These are phyloP conservation scores for Empidonax alnorum DNA, from an alignment of 2,113 vertebrate genomes.

Conservation along the genomic window DNA sequence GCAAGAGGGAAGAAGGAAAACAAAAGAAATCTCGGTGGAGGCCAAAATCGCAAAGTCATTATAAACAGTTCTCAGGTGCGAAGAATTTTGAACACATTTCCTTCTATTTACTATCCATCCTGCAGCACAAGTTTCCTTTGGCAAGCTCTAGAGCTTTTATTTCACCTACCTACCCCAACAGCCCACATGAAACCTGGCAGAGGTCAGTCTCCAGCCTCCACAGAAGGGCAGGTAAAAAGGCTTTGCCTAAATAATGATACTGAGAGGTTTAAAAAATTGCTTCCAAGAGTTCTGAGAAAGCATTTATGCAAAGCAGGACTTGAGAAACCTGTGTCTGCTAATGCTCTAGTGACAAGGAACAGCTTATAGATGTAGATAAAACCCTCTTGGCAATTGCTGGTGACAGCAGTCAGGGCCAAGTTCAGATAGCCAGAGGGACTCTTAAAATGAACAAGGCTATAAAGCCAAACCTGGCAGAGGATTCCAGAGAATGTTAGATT, in stretches of 20 bases:
- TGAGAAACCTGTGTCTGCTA: background rate
- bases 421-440: background rate
- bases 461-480: background rate
- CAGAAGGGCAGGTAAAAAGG: background rate
- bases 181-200: background rate
- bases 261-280: background rate
- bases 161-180: background rate
- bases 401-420: background rate
- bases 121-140: background rate
- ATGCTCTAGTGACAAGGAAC: background rate
- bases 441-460: background rate
- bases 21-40: background rate
- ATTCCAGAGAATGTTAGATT: background rate
- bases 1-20: background rate
- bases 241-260: background rate
- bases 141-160: background rate
- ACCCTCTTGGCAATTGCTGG: background rate
- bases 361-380: background rate
- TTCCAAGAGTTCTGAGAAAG: constrained; percentile 12
- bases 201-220: background rate
- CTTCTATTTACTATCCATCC: background rate
- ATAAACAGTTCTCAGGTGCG: background rate
- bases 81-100: background rate
- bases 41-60: background rate
- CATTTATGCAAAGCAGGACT: background rate